Evolutionary conservation across 2,797 vertebrate species (phyloP), one percentile per base, ranked within the genome.

Genomic region (Merluccius polli): DNA sequence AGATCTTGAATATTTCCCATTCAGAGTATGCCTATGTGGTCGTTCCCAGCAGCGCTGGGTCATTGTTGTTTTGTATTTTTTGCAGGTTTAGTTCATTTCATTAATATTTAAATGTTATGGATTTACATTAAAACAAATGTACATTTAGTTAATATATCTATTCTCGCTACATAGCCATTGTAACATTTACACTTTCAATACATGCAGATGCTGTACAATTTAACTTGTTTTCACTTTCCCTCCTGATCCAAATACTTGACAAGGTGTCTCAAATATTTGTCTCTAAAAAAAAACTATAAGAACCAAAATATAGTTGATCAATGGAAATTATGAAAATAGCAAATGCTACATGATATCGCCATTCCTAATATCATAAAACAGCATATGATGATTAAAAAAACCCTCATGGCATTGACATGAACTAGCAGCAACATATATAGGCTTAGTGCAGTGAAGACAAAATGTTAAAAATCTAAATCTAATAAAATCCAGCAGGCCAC

Each of bases 401-500:
- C 87, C 29, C 29, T 4, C 84, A 74, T 9, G 75, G 72, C 81
- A 84, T 78, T 84, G 81, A 90, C 88, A 89, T 44, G 81, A 84
- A 83, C 89, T 93, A 95, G 94, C 93, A 95, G 94, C 93, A 94
- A 93, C 86, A 89, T 88, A 89, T 88, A 92, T 79, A 84, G 81
- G 86, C 85, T 93, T 92, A 89, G 82, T 88, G 90, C 86, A 91
- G 82, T 85, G 89, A 90, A 88, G 93, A 92, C 86, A 75, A 87
- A 93, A 84, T 83, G 7, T 81, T 91, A 85, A 75, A 87, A 93
- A 84, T 84, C 6, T 4, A 52, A 93, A 84, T 84, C 6, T 5
- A 52, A 52, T 52, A 87, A 90, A 81, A 92, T 93, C 86, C 80
- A 89, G 92, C 92, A 94, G 95, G 93, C 92, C 91, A 84, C 95